Evolutionary conservation across 1,140 invertebrate species (phyloP), one percentile per base, ranked within the genome.

Genomic region (Vanessa tameamea): DNA sequence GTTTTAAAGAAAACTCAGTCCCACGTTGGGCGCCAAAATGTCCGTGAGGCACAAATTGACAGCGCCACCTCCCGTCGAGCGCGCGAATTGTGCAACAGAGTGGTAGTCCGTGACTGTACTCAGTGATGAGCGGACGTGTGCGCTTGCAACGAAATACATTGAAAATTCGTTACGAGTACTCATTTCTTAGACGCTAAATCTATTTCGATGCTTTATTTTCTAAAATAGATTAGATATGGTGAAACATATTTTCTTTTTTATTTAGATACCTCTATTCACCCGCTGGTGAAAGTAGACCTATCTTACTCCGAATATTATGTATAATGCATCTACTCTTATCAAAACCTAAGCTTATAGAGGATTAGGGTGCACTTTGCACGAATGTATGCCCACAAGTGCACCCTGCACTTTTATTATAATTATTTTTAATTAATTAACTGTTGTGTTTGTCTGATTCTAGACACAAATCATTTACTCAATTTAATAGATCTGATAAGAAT

Each of bases 71-170:
- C 78, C 78, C 78, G 81, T 72, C 79, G 78, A 59, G 64, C 73
- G 65, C 68, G 51, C 50, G 76, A 87, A 82, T 77, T 77, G 81
- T 77, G 77, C 80, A 80, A 71, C 73, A 78, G 59, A 68, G 78
- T 80, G 80, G 57, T 80, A 87, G 47, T 90, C 78, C 89, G 87
- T 91, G 88, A 91, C 88, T 66, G 68, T 80, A 90, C 82, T 91
- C 23, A 70, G 77, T 47, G 76, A 91, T 85, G 78, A 78, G 78
- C 67, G 74, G 80, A 86, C 85, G 85, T 85, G 82, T 82, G 72
- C 80, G 79, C 83, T 73, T 66, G 76, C 70, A 84, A 65, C 37
- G 75, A 83, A 84, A 86, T 83, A 80, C 70, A 84, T 74, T 78
- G 71, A 70, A 61, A 78, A 80, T 80, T 77, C 57, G 55, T 66